phyloP scores from a whole-genome alignment of 1,140 invertebrate genomes.

The Vanessa atalanta region DNA sequence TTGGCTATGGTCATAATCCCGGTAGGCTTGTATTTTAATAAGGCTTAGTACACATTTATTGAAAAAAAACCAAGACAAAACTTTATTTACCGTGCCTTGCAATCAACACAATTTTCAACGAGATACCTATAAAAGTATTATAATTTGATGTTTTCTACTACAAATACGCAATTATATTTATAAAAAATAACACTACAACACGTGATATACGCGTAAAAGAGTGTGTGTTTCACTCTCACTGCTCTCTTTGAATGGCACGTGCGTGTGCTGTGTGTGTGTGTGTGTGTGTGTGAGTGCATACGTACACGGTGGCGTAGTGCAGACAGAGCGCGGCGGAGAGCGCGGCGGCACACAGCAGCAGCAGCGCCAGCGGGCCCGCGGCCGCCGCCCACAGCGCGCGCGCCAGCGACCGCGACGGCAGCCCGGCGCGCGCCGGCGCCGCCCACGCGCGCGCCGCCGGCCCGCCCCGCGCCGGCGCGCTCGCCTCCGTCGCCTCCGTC shows the following conservation, averaged over 20 bases:
- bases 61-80: no score
- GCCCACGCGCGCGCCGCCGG: slow-evolving; percentile 75
- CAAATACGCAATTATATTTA: not conserved
- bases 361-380: slow-evolving; percentile 85
- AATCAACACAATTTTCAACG: no score
- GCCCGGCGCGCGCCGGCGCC: slow-evolving; percentile 80
- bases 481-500: slow-evolving; percentile 51
- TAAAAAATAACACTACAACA: not conserved
- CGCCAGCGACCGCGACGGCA: slow-evolving; percentile 87
- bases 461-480: slow-evolving; percentile 17
- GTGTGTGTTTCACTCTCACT: no score
- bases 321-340: slow-evolving; percentile 89
- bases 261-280: not conserved
- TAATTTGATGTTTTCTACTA: not conserved
- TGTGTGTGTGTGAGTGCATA: no score
- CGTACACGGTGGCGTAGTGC: slow-evolving; percentile 90
- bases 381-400: slow-evolving; percentile 87
- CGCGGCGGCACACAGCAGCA: slow-evolving; percentile 84
- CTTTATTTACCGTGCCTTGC: no score
- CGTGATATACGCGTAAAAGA: no score
- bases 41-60: no score
- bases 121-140: not conserved
- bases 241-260: no score
- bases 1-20: no score
- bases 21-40: no score